A percentile compares a stretch with the other conserved stretches of the same genome.
Conservation (phyloP, 2,888 invertebrate genomes). For the Mimas tiliae region DNA sequence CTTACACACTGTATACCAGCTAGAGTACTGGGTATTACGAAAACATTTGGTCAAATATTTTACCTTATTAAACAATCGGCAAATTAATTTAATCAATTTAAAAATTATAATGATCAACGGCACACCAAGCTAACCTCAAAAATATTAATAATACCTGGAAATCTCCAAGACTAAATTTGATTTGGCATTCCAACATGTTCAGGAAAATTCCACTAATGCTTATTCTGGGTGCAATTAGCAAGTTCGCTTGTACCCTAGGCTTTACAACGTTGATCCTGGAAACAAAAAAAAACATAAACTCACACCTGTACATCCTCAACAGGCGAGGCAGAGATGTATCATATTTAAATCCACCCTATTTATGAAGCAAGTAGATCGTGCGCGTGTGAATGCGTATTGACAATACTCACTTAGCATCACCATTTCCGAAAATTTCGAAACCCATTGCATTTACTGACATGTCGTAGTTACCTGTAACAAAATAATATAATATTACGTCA, state of each 20-base stretch:
- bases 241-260: not conserved
- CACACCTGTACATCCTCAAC: not conserved
- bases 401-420: slow-evolving; percentile 51
- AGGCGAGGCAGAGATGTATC: too few relatives aligned
- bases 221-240: slow-evolving; percentile 37
- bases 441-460: slow-evolving; percentile 33
- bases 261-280: not conserved
- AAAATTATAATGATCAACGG: too few relatives aligned
- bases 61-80: too few relatives aligned
- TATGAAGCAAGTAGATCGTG: too few relatives aligned
- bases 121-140: not conserved
- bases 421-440: slow-evolving; percentile 49
- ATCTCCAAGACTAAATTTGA: slow-evolving; percentile 46
- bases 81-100: too few relatives aligned
- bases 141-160: slow-evolving; percentile 45
- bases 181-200: slow-evolving; percentile 39
- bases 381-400: not conserved
- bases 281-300: not conserved
- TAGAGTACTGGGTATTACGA: too few relatives aligned
- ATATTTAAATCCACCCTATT: too few relatives aligned
- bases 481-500: too few relatives aligned
- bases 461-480: slow-evolving; percentile 39
- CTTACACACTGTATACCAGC: too few relatives aligned
- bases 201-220: slow-evolving; percentile 42
- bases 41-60: too few relatives aligned